Percentiles rank a stretch among this genome's conserved stretches.
phyloP scores from a whole-genome alignment of 2,113 vertebrate genomes.

The Corythornis cristatus region DNA sequence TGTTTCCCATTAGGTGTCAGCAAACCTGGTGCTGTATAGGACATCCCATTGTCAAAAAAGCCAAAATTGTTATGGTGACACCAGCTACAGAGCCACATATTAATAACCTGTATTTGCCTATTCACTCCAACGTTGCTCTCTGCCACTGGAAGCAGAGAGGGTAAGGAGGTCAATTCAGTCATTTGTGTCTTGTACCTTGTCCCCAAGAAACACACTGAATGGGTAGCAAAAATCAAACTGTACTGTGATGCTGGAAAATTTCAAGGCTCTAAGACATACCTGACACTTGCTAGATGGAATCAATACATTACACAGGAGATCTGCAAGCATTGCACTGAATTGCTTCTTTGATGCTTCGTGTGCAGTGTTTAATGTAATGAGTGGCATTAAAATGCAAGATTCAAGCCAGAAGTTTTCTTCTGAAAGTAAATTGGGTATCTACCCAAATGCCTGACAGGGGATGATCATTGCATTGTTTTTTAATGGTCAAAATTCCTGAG shows the following conservation, averaged over 20 bases:
- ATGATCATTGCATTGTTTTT: not conserved
- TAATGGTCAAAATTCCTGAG: not conserved
- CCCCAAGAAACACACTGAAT: not conserved
- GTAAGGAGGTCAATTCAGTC: not conserved
- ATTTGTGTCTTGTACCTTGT: not conserved
- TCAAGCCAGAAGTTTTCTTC: constrained; percentile 8
- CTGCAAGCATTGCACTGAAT: not conserved
- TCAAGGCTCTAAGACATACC: not conserved
- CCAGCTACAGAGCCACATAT: too few species aligned
- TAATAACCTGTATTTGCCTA: too few species aligned
- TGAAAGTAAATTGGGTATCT: not conserved
- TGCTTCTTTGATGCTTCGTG: not conserved
- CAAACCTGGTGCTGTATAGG: too few species aligned
- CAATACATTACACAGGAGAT: not conserved
- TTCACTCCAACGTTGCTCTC: too few species aligned
- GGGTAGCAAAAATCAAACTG: not conserved
- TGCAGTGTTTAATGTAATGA: not conserved
- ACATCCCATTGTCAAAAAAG: too few species aligned
- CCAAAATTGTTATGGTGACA: too few species aligned
- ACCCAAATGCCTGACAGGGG: not conserved
- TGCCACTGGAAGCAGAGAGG: too few species aligned
- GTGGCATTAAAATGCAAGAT: not conserved
- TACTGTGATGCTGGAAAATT: not conserved
- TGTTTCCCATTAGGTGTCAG: too few species aligned
- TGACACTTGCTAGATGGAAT: not conserved